Conservation (phyloP, 2,797 vertebrate species). For the Brachyalestes nurse region DNA sequence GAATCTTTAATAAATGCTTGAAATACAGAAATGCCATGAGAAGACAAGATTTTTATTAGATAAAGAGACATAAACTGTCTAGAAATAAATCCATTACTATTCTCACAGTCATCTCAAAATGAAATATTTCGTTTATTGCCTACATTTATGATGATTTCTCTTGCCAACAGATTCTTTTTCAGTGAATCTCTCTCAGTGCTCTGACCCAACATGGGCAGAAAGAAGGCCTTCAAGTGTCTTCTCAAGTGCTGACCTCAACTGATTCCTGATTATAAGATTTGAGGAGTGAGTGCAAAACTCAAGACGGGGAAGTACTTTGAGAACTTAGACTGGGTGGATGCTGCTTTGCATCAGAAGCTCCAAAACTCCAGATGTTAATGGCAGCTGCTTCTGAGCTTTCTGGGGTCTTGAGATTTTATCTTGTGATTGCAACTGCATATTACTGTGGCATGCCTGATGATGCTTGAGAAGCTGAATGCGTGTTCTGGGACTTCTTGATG, state of each 20-base stretch:
- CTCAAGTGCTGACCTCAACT: neutral
- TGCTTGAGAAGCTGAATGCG: neutral
- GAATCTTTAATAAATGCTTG: too few species aligned
- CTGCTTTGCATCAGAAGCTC: neutral
- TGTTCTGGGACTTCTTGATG: neutral
- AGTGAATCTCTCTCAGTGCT: neutral
- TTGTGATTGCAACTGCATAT: constrained; percentile 6
- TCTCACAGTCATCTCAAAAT: too few species aligned
- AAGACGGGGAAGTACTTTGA: neutral
- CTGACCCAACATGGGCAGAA: neutral
- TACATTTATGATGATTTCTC: too few species aligned
- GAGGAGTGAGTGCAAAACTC: neutral
- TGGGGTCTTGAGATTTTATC: neutral
- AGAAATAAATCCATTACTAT: too few species aligned
- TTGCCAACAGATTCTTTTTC: too few species aligned
- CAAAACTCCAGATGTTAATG: constrained; percentile 11
- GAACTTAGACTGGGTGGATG: neutral
- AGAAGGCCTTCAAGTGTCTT: neutral
- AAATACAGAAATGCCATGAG: too few species aligned
- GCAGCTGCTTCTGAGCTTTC: constrained; percentile 5
- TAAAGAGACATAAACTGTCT: too few species aligned
- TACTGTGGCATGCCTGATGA: constrained; percentile 5
- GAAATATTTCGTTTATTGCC: too few species aligned
- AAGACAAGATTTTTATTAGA: too few species aligned
- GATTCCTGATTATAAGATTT: neutral